Conservation (phyloP, 2,113 vertebrate genomes). For the Strigops habroptila region DNA sequence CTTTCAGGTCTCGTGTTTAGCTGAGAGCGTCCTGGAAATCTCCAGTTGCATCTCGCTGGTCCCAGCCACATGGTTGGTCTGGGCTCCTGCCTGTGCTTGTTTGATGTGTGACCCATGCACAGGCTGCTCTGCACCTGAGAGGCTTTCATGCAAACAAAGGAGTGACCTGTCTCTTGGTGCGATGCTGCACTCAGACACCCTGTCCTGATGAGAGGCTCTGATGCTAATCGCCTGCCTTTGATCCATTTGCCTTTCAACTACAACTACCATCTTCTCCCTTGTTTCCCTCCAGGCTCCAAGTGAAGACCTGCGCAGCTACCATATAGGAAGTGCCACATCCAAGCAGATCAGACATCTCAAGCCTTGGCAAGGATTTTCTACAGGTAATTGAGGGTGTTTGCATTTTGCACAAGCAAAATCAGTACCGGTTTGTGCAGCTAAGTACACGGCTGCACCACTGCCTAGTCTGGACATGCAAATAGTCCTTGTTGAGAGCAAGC, state of each 20-base stretch:
- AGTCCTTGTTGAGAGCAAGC: neutral
- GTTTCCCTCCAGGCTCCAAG: neutral
- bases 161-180: neutral
- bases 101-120: neutral
- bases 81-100: neutral
- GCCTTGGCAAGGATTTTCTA: neutral
- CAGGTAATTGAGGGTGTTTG: neutral
- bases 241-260: slow-evolving; percentile 28
- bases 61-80: neutral
- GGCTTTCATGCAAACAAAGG: neutral
- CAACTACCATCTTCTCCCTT: neutral
- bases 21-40: neutral
- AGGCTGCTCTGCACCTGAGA: neutral
- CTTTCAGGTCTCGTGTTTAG: neutral
- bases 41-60: neutral
- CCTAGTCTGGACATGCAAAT: neutral
- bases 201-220: neutral
- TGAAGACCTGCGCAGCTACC: neutral
- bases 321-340: slow-evolving; percentile 15
- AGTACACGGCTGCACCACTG: neutral
- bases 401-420: neutral
- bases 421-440: neutral
- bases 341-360: neutral
- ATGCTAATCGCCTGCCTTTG: slow-evolving; percentile 43
- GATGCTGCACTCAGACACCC: neutral